A percentile compares a stretch with the other conserved stretches of the same genome.
phyloP scores from a whole-genome alignment of 2,888 invertebrate species.

The Hybos culiciformis region DNA sequence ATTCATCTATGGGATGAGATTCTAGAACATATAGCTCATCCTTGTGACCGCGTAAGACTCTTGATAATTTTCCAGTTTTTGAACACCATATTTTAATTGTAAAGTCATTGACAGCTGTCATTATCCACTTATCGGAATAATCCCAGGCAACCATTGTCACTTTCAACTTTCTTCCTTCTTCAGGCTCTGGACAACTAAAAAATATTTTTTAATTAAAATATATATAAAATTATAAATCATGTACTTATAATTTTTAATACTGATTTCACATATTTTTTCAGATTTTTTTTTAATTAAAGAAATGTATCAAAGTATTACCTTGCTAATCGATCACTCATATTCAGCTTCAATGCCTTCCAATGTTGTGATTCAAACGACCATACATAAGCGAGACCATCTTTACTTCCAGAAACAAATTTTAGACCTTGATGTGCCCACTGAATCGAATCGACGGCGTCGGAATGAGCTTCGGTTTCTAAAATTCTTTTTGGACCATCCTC shows the following conservation, averaged over 20 bases:
- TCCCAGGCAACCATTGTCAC: constrained; percentile 98
- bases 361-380: constrained; percentile 85
- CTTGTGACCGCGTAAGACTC: constrained; percentile 64
- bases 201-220: constrained; percentile 7
- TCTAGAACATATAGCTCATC: constrained; percentile 92
- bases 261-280: neutral
- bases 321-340: constrained; percentile 50
- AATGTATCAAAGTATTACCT: constrained; percentile 32
- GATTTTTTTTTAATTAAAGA: neutral
- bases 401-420: constrained; percentile 85
- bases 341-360: constrained; percentile 68
- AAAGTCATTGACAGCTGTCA: constrained; percentile 85
- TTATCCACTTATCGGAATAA: constrained; percentile 67
- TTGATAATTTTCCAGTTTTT: constrained; percentile 46
- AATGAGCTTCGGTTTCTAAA: constrained; percentile 40
- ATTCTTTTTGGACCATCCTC: constrained; percentile 62
- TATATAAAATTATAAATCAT: neutral
- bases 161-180: constrained; percentile 49
- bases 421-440: constrained; percentile 85
- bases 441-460: constrained; percentile 87
- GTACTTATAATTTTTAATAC: constrained; percentile 5
- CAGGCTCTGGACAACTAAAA: constrained; percentile 33
- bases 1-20: constrained; percentile 74
- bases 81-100: constrained; percentile 69
- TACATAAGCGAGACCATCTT: constrained; percentile 87